Evolutionary conservation across 2,113 vertebrate species (phyloP).

Genomic region (Oophaga pumilio): DNA sequence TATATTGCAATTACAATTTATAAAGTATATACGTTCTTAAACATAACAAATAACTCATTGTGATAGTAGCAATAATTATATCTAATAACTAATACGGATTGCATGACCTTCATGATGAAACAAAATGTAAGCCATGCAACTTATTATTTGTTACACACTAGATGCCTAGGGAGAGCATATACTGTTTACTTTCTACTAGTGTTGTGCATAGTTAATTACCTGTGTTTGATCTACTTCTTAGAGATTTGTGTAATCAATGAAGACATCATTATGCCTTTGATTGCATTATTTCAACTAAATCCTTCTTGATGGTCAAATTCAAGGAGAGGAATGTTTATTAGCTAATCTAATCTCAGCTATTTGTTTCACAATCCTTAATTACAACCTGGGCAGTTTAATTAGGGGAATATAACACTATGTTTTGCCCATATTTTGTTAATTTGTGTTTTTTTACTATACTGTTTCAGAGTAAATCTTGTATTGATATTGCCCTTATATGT

Average conservation of each 20-base stretch:
- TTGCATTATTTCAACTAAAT: constrained; percentile 67
- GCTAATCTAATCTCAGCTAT: constrained; percentile 62
- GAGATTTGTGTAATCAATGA: constrained; percentile 70
- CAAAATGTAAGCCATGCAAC: not conserved
- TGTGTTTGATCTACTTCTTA: constrained; percentile 61
- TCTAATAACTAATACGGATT: not conserved
- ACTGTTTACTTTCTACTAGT: constrained; percentile 52
- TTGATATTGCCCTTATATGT: not conserved
- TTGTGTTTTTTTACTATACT: not conserved
- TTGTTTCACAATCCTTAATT: constrained; percentile 57
- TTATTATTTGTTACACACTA: constrained; percentile 32
- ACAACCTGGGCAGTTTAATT: not conserved
- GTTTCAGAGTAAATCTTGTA: not conserved
- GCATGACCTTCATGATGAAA: constrained; percentile 1
- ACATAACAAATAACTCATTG: not conserved
- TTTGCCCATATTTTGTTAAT: not conserved
- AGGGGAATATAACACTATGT: not conserved
- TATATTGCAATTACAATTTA: no score
- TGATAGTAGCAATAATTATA: not conserved
- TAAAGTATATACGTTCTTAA: no score
- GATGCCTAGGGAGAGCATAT: constrained; percentile 58
- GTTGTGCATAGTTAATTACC: constrained; percentile 65
- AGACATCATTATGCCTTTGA: constrained; percentile 69
- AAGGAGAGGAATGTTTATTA: constrained; percentile 64
- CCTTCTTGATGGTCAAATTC: constrained; percentile 66